phyloP scores from a whole-genome alignment of 2,113 vertebrate genomes.

The Aldabrachelys gigantea region DNA sequence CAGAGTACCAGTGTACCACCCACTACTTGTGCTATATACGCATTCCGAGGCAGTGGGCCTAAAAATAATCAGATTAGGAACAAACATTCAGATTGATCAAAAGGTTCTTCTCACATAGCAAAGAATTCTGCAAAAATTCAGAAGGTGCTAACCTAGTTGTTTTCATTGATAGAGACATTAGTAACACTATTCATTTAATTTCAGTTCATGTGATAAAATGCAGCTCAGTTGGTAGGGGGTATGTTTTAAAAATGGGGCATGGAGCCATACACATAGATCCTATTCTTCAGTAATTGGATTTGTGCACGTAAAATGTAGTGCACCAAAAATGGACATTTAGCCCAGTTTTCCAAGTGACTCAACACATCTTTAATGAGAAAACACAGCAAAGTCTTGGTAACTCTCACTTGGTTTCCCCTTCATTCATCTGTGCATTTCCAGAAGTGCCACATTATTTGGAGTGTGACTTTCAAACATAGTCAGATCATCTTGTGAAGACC shows the following conservation, averaged over 20 bases:
- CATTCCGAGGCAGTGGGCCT: background rate
- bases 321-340: background rate
- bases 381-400: background rate
- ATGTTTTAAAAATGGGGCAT: background rate
- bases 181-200: background rate
- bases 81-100: background rate
- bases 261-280: background rate
- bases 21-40: background rate
- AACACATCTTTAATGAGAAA: background rate
- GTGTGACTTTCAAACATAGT: background rate
- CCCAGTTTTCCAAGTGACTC: background rate
- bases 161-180: background rate
- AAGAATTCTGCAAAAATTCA: background rate
- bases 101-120: background rate
- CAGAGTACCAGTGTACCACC: background rate
- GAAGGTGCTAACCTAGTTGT: background rate
- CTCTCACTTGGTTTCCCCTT: background rate
- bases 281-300: background rate
- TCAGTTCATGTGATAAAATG: background rate
- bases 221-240: background rate
- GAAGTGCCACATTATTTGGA: background rate
- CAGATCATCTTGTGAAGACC: background rate
- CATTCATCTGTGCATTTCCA: background rate
- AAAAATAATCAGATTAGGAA: background rate
- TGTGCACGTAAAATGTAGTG: accelerated